Percentiles rank a stretch among this genome's conserved stretches.
Conservation (phyloP, 37 sponge, comb jelly and placozoan genomes). For the Beroe forskalii region DNA sequence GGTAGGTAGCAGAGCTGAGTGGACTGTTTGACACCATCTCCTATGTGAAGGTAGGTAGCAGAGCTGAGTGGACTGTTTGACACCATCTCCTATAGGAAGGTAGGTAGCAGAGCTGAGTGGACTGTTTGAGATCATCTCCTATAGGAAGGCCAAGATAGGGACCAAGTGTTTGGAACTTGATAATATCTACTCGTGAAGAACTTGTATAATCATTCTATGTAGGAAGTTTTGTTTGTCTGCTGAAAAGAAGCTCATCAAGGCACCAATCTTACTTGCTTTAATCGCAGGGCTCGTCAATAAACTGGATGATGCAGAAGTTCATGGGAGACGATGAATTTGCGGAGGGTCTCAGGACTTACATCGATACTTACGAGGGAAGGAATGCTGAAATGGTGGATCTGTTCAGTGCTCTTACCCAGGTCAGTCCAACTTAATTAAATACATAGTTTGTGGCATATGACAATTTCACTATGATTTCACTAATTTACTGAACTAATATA, state of each 20-base stretch:
- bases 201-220: neutral
- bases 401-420: neutral
- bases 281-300: slow-evolving; percentile 40
- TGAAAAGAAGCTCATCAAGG: neutral
- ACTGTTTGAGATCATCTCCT: no score
- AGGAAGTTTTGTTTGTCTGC: neutral
- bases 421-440: no score
- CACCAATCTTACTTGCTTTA: neutral
- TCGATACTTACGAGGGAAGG: neutral
- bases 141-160: no score
- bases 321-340: slow-evolving; percentile 9
- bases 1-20: slow-evolving; percentile 84
- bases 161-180: no score
- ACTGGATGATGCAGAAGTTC: slow-evolving; percentile 59
- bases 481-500: no score
- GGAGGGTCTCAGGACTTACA: neutral
- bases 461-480: no score
- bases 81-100: slow-evolving; percentile 91
- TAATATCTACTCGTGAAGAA: no score
- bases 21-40: slow-evolving; percentile 92
- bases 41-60: slow-evolving; percentile 89
- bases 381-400: slow-evolving; percentile 60
- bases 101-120: no score
- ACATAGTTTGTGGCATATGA: no score
- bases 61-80: slow-evolving; percentile 91